phyloP scores from a whole-genome alignment of 64 coral and sea anemone species.

The Stylophora pistillata region DNA sequence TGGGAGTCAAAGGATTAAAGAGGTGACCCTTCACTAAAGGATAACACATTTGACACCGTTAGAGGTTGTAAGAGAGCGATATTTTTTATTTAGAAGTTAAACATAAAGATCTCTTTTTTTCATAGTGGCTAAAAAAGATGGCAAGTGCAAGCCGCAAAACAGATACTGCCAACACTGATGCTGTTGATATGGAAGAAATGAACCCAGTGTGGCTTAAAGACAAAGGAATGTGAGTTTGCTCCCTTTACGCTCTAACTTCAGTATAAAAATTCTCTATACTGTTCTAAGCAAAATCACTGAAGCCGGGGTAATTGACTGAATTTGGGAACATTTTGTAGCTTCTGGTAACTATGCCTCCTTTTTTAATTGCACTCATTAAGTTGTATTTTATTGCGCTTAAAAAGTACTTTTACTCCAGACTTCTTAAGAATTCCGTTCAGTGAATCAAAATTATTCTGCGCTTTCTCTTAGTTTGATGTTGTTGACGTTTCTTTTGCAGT shows the following conservation, averaged over 20 bases:
- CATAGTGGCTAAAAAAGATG: constrained; percentile 93
- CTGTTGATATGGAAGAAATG: constrained; percentile 98
- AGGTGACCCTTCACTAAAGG: no score
- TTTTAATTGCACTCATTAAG: neutral
- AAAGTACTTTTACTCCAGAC: no score
- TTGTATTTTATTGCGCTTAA: neutral
- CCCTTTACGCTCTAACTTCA: no score
- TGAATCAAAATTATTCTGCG: no score
- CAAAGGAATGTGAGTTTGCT: constrained; percentile 87
- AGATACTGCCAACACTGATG: constrained; percentile 67
- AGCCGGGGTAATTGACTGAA: no score
- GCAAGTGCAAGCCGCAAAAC: constrained; percentile 76
- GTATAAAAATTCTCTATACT: no score
- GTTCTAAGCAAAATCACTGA: no score
- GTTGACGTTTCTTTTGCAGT: constrained; percentile 45
- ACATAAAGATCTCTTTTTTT: neutral
- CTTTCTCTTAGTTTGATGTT: neutral
- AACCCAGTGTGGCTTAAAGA: constrained; percentile 99
- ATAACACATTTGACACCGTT: no score
- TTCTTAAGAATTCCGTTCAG: no score
- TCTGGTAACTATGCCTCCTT: no score
- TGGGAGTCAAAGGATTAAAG: no score
- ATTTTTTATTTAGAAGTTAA: neutral
- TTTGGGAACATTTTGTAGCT: no score
- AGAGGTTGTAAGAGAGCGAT: neutral